phyloP scores from a whole-genome alignment of 2,113 vertebrate species.

The Marmota monax region DNA sequence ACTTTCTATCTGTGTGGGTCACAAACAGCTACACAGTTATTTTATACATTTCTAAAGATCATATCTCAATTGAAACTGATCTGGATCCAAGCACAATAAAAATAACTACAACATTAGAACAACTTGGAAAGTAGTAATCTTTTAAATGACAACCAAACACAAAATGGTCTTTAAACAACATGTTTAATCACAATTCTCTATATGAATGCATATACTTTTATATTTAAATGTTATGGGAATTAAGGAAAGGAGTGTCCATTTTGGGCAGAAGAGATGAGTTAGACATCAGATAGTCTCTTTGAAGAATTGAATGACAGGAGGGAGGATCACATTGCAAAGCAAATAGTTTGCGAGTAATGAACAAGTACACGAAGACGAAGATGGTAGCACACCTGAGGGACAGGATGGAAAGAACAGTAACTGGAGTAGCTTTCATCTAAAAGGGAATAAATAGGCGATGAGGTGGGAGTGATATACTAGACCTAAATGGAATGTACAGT shows the following conservation, averaged over 20 bases:
- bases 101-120: slow-evolving; percentile 19
- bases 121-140: not conserved
- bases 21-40: not conserved
- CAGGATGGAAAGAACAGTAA: not conserved
- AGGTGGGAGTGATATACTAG: not conserved
- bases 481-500: not conserved
- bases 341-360: too few species aligned
- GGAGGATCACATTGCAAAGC: not conserved
- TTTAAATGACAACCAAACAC: not conserved
- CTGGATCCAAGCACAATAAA: not conserved
- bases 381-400: not conserved
- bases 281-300: not conserved
- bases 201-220: not conserved
- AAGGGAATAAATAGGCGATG: not conserved
- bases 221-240: not conserved
- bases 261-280: not conserved
- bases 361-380: not conserved
- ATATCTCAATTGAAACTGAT: not conserved
- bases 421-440: not conserved
- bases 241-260: not conserved
- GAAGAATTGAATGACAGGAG: not conserved
- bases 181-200: not conserved
- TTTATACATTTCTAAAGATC: not conserved
- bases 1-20: not conserved
- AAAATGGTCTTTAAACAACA: not conserved